A percentile compares a stretch with the other conserved stretches of the same genome.
These are phyloP conservation scores for Rhamnusium bicolor DNA, from an alignment of 2,888 invertebrate genomes.

Conservation along the genomic window DNA sequence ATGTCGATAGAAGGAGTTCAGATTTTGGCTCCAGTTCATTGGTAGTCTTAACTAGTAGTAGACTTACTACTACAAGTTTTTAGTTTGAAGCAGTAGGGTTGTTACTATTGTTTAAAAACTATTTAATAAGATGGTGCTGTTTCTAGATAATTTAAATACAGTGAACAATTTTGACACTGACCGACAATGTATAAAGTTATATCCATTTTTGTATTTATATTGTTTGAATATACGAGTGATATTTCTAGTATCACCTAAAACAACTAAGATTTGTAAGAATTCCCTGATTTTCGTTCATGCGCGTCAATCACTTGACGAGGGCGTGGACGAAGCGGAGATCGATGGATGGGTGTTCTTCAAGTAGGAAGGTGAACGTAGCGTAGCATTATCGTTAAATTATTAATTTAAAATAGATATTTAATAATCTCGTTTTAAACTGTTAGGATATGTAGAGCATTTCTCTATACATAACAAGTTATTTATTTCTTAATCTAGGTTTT, in stretches of 20 bases:
- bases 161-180: constrained; percentile 20
- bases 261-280: background rate
- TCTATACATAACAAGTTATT: no score
- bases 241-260: constrained; percentile 24
- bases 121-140: constrained; percentile 52
- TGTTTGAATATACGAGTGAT: constrained; percentile 27
- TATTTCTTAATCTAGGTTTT: no score
- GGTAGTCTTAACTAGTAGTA: constrained; percentile 73
- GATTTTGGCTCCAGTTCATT: constrained; percentile 84
- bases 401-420: no score
- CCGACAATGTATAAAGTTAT: constrained; percentile 24
- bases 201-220: constrained; percentile 21
- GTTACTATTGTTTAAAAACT: constrained; percentile 50
- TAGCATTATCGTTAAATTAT: no score
- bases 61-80: constrained; percentile 71
- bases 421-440: no score
- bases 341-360: no score
- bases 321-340: no score
- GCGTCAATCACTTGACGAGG: no score
- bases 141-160: constrained; percentile 42
- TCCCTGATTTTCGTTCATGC: no score
- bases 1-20: constrained; percentile 83
- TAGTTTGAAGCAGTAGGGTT: constrained; percentile 49
- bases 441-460: no score
- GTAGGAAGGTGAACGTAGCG: no score